Evolutionary conservation across 2,797 vertebrate genomes (phyloP).

Genomic region (Pangasius djambal): DNA sequence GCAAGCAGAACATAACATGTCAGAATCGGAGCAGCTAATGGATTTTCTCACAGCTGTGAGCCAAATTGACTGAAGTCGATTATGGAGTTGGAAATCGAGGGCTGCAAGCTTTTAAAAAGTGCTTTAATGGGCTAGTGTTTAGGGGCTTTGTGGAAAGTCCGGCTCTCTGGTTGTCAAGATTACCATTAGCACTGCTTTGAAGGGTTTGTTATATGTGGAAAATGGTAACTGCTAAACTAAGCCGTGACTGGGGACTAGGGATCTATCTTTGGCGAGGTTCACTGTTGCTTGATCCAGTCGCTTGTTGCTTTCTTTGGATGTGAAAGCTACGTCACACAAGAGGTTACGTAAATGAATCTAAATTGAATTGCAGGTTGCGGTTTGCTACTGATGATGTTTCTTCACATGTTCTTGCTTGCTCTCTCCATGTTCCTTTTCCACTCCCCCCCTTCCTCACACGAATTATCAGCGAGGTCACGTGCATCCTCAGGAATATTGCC

Average conservation of each 20-base stretch:
- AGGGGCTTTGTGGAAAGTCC: not conserved
- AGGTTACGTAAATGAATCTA: not conserved
- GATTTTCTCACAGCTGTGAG: constrained; percentile 38
- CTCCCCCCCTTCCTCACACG: rapidly evolving
- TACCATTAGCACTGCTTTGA: not conserved
- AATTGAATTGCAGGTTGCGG: not conserved
- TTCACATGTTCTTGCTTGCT: not conserved
- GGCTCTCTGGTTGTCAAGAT: not conserved
- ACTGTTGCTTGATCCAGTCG: no score
- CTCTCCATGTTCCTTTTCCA: not conserved
- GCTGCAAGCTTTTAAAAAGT: constrained; percentile 24
- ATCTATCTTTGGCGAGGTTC: not conserved
- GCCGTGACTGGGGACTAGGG: not conserved
- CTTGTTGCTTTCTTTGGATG: not conserved
- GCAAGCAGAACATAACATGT: constrained; percentile 22
- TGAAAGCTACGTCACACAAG: not conserved
- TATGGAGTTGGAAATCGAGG: constrained; percentile 7
- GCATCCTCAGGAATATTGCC: constrained; percentile 7
- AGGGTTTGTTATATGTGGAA: not conserved
- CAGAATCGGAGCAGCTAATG: constrained; percentile 38
- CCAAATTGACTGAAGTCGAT: constrained; percentile 35
- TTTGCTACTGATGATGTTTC: not conserved
- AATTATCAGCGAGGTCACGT: not conserved
- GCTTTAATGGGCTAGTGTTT: not conserved
- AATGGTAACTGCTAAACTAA: not conserved